A percentile compares a stretch with the other conserved stretches of the same genome.
Evolutionary conservation across 1,140 invertebrate genomes (phyloP).

Genomic region (Monomorium pharaonis): DNA sequence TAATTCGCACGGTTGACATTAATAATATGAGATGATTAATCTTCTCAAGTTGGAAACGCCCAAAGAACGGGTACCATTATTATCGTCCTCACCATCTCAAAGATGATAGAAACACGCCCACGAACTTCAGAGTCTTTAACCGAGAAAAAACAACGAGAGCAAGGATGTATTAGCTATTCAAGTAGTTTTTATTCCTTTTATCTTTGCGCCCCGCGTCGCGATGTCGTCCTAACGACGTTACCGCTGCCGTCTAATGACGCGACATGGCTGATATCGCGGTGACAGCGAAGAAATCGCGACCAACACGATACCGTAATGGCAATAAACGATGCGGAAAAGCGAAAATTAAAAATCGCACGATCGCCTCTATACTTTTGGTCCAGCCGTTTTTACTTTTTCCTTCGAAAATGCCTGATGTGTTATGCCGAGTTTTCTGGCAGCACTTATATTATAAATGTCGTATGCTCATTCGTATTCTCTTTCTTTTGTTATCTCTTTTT

Average conservation of each 20-base stretch:
- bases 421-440: not conserved
- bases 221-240: slow-evolving; percentile 19
- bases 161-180: slow-evolving; percentile 8
- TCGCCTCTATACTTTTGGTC: not conserved
- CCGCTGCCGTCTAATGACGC: slow-evolving; percentile 32
- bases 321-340: slow-evolving; percentile 20
- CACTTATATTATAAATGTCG: not conserved
- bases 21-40: slow-evolving; percentile 49
- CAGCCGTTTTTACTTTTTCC: slow-evolving; percentile 15
- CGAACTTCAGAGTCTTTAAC: not conserved
- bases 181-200: slow-evolving; percentile 8
- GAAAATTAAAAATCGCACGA: slow-evolving; percentile 22
- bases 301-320: not conserved
- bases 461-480: not conserved
- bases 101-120: not conserved
- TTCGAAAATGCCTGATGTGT: not conserved
- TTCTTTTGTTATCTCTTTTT: not conserved
- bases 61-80: not conserved
- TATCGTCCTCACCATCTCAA: slow-evolving; percentile 17
- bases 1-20: slow-evolving; percentile 19
- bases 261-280: not conserved
- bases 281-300: slow-evolving; percentile 6
- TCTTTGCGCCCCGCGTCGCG: not conserved
- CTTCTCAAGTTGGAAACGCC: not conserved
- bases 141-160: not conserved